These are phyloP conservation scores for Periophthalmus modestus DNA, from an alignment of 2,113 vertebrate genomes.

Conservation along the genomic window DNA sequence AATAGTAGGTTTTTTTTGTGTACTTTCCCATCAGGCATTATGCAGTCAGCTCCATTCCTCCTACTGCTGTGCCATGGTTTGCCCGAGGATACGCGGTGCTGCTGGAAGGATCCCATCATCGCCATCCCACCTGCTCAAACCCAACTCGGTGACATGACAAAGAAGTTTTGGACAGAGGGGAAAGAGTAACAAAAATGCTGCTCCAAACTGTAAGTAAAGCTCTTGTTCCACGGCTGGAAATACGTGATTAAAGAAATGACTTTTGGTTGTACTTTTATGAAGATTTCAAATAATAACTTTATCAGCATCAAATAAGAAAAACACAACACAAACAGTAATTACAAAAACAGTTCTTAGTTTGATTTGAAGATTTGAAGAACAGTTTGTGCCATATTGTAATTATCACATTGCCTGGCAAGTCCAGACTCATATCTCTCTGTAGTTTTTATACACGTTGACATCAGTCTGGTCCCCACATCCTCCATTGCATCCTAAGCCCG, in stretches of 20 bases:
- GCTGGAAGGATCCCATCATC: conserved; percentile 42
- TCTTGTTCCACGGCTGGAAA: background rate
- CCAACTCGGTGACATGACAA: conserved; percentile 32
- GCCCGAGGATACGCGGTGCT: conserved; percentile 41
- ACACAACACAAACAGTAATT: too few species aligned
- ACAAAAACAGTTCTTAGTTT: too few species aligned
- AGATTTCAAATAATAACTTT: too few species aligned
- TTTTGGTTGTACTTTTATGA: background rate
- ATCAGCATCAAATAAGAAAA: too few species aligned
- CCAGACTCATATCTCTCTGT: too few species aligned
- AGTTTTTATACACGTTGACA: too few species aligned
- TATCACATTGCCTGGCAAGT: too few species aligned
- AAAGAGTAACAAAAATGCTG: background rate
- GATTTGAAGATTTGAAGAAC: too few species aligned
- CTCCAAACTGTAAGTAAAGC: background rate
- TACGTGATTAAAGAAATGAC: background rate
- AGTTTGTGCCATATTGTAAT: too few species aligned
- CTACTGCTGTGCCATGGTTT: conserved; percentile 36
- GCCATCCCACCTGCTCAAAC: conserved; percentile 45
- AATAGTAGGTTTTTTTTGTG: conserved; percentile 58
- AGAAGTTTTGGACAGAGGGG: conserved; percentile 14
- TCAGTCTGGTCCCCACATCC: too few species aligned
- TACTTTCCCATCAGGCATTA: conserved; percentile 49
- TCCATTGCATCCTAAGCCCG: too few species aligned
- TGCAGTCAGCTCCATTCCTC: conserved; percentile 42